Base-by-base conservation (phyloP, 2,113 vertebrate genomes). In the Campylomormyrus tamandua region DNA sequence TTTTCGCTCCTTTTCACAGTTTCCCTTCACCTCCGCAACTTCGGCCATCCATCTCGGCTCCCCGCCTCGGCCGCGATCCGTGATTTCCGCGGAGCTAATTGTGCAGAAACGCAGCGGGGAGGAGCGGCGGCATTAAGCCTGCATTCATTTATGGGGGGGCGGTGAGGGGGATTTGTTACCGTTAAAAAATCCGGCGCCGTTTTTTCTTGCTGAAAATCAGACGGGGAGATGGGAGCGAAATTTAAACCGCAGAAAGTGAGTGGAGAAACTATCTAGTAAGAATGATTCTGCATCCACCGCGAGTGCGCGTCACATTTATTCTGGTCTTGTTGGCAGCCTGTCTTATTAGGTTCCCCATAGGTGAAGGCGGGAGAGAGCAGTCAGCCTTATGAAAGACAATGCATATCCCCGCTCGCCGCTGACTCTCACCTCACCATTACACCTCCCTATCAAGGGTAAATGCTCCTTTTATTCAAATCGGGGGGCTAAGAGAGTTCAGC, bases 1-100 rank as follows among this genome's bases (percentile, higher is more conserved):
- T 77, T 89, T 91, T 92, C 83, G 91, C 83, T 91, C 1, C 35
- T 91, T 90, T 89, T 9, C 42, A 89, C 90, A 91, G 91, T 91
- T 93, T 90, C 84, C 94, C 91, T 91, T 93, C 93, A 94, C 92
- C 94, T 93, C 93, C 90, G 91, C 91, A 90, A 91, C 90, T 92
- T 56, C 62, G 91, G 89, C 91, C 91, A 95, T 94, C 93, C 92
- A 94, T 95, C 94, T 94, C 90, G 90, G 92, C 92, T 94, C 92
- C 91, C 90, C 90, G 91, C 90, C 93, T 91, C 91, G 62, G 92
- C 90, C 90, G 88, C 88, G 89, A 92, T 90, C 92, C 92, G 90
- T 90, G 90, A 91, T 90, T 92, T 93, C 92, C 93, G 92, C 91
- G 91, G 92, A 94, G 92, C 92, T 94, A 94, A 94, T 94, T 94